These are phyloP conservation scores for Lathronympha strigana DNA, from an alignment of 2,888 invertebrate genomes.

Conservation along the genomic window DNA sequence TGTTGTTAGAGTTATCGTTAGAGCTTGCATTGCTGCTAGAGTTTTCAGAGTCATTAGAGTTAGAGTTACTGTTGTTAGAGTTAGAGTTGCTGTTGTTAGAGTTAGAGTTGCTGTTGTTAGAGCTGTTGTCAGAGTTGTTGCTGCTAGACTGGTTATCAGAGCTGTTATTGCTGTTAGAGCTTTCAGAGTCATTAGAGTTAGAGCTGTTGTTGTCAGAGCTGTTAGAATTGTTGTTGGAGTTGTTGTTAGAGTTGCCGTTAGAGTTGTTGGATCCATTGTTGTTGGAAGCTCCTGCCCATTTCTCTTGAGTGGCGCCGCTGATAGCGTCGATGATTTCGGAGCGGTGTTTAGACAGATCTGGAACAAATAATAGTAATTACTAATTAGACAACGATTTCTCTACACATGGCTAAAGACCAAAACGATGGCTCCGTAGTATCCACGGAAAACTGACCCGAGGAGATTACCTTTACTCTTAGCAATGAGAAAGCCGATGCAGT, in stretches of 20 bases:
- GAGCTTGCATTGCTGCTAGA: background rate
- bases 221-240: background rate
- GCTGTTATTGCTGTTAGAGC: background rate
- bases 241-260: background rate
- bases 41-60: background rate
- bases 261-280: too few relatives aligned
- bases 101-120: background rate
- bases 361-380: background rate
- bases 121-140: background rate
- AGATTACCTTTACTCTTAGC: too few relatives aligned
- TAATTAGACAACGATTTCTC: background rate
- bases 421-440: too few relatives aligned
- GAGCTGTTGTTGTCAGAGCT: background rate
- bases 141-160: background rate
- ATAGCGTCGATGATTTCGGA: background rate
- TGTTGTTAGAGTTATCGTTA: background rate
- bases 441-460: too few relatives aligned
- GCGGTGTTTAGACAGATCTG: slow-evolving; percentile 10
- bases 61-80: background rate
- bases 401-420: too few relatives aligned
- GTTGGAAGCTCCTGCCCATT: slow-evolving; percentile 3
- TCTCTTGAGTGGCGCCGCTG: background rate
- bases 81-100: background rate
- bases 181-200: background rate
- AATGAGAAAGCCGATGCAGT: too few relatives aligned